A percentile compares a stretch with the other conserved stretches of the same genome.
Conservation (phyloP, 2,113 vertebrate species). For the Oceanites oceanicus region DNA sequence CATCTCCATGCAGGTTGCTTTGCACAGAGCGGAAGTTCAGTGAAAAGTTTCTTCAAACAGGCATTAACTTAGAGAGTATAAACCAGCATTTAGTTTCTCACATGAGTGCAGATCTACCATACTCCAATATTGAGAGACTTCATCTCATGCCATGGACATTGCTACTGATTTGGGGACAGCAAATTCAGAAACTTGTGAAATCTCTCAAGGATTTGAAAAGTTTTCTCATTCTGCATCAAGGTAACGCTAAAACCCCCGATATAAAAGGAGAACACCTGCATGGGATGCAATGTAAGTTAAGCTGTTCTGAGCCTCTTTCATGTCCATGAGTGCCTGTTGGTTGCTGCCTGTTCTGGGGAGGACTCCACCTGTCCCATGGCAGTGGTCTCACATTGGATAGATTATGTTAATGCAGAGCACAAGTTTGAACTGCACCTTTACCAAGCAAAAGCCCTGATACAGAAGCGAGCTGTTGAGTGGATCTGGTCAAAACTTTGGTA, state of each 20-base stretch:
- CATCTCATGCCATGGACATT: not conserved
- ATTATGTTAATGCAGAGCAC: not conserved
- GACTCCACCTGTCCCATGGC: not conserved
- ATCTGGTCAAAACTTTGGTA: not conserved
- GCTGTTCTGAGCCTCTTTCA: not conserved
- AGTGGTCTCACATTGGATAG: not conserved
- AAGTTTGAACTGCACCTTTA: not conserved
- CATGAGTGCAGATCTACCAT: fast-evolving
- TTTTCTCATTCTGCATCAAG: not conserved
- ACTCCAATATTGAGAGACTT: not conserved
- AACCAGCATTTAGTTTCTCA: not conserved
- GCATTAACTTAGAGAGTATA: not conserved
- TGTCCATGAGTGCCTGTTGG: fast-evolving
- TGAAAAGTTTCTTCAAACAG: not conserved
- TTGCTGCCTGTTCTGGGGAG: not conserved
- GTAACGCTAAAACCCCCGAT: not conserved
- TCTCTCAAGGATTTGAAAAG: not conserved
- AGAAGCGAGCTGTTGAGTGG: not conserved
- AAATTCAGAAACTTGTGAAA: not conserved
- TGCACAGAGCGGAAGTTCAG: not conserved
- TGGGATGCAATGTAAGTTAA: not conserved
- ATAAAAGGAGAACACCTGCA: not conserved
- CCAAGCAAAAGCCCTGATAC: not conserved
- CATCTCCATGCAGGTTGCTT: not conserved
- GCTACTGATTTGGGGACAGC: not conserved